A percentile compares a stretch with the other conserved stretches of the same genome.
These are phyloP conservation scores for Caenorhabditis panamensis DNA, from an alignment of 2,888 invertebrate genomes.

Conservation along the genomic window DNA sequence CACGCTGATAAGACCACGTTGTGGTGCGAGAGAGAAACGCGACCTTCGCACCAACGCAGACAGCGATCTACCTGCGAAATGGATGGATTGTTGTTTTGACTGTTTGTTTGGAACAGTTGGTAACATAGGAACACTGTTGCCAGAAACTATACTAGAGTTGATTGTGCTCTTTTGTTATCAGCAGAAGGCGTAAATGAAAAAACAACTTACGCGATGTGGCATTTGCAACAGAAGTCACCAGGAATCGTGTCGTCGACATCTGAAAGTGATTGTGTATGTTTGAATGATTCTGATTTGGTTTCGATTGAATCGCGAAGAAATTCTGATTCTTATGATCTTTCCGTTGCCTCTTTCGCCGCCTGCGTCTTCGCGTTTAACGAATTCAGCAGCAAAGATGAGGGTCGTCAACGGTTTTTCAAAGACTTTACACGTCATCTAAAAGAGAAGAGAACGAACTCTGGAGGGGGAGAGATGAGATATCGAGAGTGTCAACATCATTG, in stretches of 20 bases:
- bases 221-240: constrained; percentile 29
- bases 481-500: constrained; percentile 31
- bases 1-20: constrained; percentile 62
- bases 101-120: neutral
- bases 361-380: constrained; percentile 50
- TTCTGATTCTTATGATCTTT: constrained; percentile 55
- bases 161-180: too few relatives aligned
- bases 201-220: constrained; percentile 33
- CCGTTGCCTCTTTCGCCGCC: constrained; percentile 25
- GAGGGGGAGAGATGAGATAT: constrained; percentile 5
- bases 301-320: neutral
- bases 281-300: constrained; percentile 14
- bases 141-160: neutral
- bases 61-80: constrained; percentile 50
- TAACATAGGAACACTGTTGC: neutral
- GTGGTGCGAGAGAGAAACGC: constrained; percentile 50
- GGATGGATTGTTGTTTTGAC: neutral
- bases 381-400: constrained; percentile 55
- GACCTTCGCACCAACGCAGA: constrained; percentile 47
- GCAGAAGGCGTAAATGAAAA: neutral
- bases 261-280: constrained; percentile 30
- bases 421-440: constrained; percentile 40
- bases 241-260: constrained; percentile 43
- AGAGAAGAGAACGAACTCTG: neutral
- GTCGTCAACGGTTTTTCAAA: constrained; percentile 26